Percentiles rank a stretch among this genome's conserved stretches.
Conservation (phyloP, 2,888 invertebrate species). For the Stenoptilia bipunctidactyla region DNA sequence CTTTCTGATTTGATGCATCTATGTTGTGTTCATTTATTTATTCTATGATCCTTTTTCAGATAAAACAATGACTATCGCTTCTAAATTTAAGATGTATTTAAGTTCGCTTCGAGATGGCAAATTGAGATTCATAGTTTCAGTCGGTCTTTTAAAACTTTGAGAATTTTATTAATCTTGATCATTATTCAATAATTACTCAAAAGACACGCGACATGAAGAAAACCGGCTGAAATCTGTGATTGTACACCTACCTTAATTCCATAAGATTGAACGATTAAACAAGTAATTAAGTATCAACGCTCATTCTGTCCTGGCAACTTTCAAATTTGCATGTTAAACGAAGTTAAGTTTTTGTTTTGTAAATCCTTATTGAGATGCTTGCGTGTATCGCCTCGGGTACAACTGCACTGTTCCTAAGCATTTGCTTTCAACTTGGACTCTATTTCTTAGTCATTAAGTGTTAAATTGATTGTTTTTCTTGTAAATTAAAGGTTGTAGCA, state of each 20-base stretch:
- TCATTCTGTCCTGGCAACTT: constrained; percentile 64
- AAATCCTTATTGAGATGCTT: constrained; percentile 58
- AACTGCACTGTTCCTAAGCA: not conserved
- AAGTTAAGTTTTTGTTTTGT: constrained; percentile 64
- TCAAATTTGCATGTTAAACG: constrained; percentile 73
- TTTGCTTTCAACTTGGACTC: not conserved
- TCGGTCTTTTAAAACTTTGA: too few species aligned
- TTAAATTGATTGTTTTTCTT: not conserved
- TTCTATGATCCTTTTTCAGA: not conserved
- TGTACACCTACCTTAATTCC: constrained; percentile 42
- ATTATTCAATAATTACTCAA: not conserved
- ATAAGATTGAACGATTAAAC: constrained; percentile 65
- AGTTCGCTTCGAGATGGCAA: too few species aligned
- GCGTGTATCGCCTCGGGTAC: constrained; percentile 48
- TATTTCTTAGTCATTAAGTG: not conserved
- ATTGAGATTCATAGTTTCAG: too few species aligned
- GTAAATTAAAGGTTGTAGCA: constrained; percentile 16
- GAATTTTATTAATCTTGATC: too few species aligned
- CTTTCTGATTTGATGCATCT: constrained; percentile 2
- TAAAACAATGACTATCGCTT: not conserved
- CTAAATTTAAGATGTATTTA: too few species aligned
- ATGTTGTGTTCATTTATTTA: not conserved
- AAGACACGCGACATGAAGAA: constrained; percentile 7
- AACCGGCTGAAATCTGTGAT: constrained; percentile 12
- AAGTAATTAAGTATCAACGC: constrained; percentile 70